Evolutionary conservation across 1,140 invertebrate species (phyloP).

Genomic region (Lasioglossum albipes): DNA sequence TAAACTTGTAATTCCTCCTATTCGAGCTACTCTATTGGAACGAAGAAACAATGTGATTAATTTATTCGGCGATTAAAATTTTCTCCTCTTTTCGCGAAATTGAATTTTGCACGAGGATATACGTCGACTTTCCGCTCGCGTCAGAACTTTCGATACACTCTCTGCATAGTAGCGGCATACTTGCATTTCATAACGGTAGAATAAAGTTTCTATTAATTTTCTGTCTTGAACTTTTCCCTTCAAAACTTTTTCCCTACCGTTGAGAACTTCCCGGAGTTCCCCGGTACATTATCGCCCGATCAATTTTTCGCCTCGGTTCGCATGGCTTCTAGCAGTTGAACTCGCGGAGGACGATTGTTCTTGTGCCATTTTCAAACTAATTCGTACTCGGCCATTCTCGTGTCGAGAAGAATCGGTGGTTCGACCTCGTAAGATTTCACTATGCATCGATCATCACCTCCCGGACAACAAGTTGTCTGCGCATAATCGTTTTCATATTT

Average conservation of each 20-base stretch:
- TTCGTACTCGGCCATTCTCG: constrained; percentile 5
- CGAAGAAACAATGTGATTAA: too few species aligned
- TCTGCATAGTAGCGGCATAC: not conserved
- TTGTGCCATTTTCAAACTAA: not conserved
- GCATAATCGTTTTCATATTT: not conserved
- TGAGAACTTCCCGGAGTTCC: not conserved
- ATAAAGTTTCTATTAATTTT: too few species aligned
- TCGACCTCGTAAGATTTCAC: constrained; percentile 34
- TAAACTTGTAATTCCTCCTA: too few species aligned
- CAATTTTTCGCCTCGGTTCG: constrained; percentile 7
- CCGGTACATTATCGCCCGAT: not conserved
- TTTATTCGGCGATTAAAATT: too few species aligned
- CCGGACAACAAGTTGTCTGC: not conserved
- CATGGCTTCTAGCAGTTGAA: constrained; percentile 23
- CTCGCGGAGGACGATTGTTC: not conserved
- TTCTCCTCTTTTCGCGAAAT: too few species aligned
- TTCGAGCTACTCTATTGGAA: too few species aligned
- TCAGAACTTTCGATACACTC: too few species aligned
- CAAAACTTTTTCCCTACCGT: not conserved
- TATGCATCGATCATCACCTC: constrained; percentile 27
- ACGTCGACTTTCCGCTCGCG: too few species aligned
- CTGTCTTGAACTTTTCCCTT: too few species aligned
- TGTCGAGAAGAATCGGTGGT: constrained; percentile 5
- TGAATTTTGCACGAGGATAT: too few species aligned
- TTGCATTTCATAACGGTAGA: not conserved